Base-by-base conservation (phyloP, 2,888 invertebrate species). In the Eupeodes luniger region DNA sequence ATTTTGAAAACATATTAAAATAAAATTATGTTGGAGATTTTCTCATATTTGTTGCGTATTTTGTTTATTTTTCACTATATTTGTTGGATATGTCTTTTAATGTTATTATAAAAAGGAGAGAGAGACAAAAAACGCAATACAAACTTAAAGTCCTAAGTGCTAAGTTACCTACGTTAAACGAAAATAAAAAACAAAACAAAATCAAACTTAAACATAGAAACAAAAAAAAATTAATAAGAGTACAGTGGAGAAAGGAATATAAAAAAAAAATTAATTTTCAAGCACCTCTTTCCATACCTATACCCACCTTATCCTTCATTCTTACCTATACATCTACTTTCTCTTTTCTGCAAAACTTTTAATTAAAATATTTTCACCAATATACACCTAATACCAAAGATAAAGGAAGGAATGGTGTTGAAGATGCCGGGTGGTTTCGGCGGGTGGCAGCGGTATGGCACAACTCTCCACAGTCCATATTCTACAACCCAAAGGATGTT, bases 341-440 rank as follows among this genome's bases (percentile, higher is more conserved):
- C 86, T 86, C 79, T 72, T 83, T 83, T 67, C 59, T 72, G 36
- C 72, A 72, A 82, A 87, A 87, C 66, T 87, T 87, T 87, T 87
- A 87, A 87, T 87, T 84, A 87, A 87, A 87, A 84, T 87, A 87
- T 87, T 83, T 84, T 87, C 84, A 80, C 84, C 86, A 87, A 83
- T 84, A 87, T 87, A 80, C 83, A 87, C 79, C 83, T 83, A 75
- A 70, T 70, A 44, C 40, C 70, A 69, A 67, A 57, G 19, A 69
- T 53, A 12, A 59, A 16, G 5, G 34, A 47, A 10, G 11, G 12
- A 47, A 12, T 27, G 12, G 14, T 27, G 40, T 16, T 4, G 3
- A 14, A 11, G 44, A 40, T 19, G 2, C 64, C 5, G 44, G n/a
- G 5, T 7, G 51, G 11, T 27, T 27, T 2, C 27, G 3, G 27